These are phyloP conservation scores for Chloropsis cyanopogon DNA, from an alignment of 2,113 vertebrate genomes.

Conservation along the genomic window DNA sequence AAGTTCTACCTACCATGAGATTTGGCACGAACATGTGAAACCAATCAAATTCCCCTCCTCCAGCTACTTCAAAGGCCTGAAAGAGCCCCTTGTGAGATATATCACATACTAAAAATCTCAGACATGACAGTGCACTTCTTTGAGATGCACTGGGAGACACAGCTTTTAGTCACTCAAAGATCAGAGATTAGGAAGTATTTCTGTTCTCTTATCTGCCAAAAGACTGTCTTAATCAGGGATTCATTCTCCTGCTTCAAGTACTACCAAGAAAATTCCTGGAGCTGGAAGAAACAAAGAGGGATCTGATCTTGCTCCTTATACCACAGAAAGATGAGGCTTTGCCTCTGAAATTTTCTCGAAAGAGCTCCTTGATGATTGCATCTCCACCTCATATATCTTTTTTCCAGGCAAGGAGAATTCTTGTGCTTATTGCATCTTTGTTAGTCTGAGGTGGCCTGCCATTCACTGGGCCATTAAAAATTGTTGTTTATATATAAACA, in stretches of 20 bases:
- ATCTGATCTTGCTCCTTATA: not conserved
- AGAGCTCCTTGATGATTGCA: not conserved
- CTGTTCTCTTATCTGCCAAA: not conserved
- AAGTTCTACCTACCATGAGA: not conserved
- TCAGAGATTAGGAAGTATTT: not conserved
- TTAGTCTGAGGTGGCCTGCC: not conserved
- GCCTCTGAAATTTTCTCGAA: not conserved
- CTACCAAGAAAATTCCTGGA: not conserved
- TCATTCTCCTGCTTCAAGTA: not conserved
- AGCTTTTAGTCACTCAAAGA: not conserved
- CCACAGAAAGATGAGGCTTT: not conserved
- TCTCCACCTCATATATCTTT: not conserved
- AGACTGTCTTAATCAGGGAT: not conserved
- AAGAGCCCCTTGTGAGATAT: not conserved
- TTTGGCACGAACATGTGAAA: not conserved
- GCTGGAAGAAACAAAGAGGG: not conserved
- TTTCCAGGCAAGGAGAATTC: not conserved
- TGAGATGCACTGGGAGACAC: not conserved
- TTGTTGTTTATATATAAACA: rapidly evolving
- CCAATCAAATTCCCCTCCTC: not conserved
- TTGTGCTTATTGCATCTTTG: not conserved
- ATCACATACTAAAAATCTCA: not conserved
- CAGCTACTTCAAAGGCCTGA: conserved; percentile 9
- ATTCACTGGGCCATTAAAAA: not conserved
- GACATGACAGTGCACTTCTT: not conserved